These are phyloP conservation scores for Drepana arcuata DNA, from an alignment of 1,140 invertebrate genomes.

Conservation along the genomic window DNA sequence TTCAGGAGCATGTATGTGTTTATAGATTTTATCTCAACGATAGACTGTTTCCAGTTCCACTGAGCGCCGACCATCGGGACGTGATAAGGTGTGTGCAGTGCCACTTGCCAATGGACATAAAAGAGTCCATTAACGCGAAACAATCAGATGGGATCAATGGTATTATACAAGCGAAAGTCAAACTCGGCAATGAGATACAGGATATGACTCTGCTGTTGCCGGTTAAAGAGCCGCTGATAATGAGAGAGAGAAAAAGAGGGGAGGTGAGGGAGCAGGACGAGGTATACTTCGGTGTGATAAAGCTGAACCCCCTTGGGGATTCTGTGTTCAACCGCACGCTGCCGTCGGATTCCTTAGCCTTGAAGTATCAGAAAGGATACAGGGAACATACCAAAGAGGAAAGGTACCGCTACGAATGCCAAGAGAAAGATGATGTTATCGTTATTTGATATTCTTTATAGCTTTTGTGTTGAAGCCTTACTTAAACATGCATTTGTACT, in stretches of 20 bases:
- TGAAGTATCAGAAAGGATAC: conserved; percentile 57
- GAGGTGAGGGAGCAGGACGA: conserved; percentile 16
- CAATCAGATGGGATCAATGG: conserved; percentile 37
- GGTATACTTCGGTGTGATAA: conserved; percentile 45
- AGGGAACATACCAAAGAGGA: conserved; percentile 22
- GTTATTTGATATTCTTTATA: no score
- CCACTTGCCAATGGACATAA: conserved; percentile 35
- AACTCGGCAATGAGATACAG: conserved; percentile 37
- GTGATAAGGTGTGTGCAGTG: conserved; percentile 50
- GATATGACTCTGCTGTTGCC: conserved; percentile 48
- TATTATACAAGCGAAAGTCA: conserved; percentile 55
- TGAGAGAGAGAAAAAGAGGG: conserved; percentile 42
- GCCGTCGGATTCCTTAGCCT: conserved; percentile 44
- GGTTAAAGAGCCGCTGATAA: conserved; percentile 41
- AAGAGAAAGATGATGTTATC: conserved; percentile 32
- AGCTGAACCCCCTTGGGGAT: conserved; percentile 35
- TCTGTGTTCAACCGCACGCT: conserved; percentile 37
- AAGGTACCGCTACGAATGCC: conserved; percentile 27
- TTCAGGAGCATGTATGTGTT: conserved; percentile 43
- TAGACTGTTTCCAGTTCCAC: conserved; percentile 45
- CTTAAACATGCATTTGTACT: no score
- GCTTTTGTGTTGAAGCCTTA: no score
- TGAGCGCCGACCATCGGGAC: conserved; percentile 38
- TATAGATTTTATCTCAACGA: conserved; percentile 63
- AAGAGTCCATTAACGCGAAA: conserved; percentile 7